A percentile compares a stretch with the other conserved stretches of the same genome.
These are phyloP conservation scores for Galaxias olidus DNA, from an alignment of 2,797 vertebrate species.

Conservation along the genomic window DNA sequence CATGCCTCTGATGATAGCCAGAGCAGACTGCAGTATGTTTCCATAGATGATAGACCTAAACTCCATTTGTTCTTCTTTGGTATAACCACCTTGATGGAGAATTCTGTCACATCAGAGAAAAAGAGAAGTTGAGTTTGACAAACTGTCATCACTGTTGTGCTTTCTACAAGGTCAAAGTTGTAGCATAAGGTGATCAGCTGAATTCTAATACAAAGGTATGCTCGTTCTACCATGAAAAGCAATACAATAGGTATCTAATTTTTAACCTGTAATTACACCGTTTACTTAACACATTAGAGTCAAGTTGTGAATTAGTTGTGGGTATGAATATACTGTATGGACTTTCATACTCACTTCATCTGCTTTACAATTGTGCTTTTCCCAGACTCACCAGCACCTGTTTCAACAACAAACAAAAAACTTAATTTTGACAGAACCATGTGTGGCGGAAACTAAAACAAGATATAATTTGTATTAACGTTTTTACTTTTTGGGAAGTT, in stretches of 20 bases:
- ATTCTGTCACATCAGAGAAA: conserved; percentile 75
- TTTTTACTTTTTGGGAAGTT: no score
- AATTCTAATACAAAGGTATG: no score
- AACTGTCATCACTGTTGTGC: background rate
- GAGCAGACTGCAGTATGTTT: conserved; percentile 93
- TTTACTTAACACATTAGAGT: no score
- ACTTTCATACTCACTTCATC: conserved; percentile 90
- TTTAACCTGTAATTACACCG: no score
- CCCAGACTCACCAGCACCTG: conserved; percentile 96
- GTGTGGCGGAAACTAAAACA: background rate
- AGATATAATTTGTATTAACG: no score
- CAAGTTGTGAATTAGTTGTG: no score
- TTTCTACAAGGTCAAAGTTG: no score
- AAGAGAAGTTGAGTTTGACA: background rate
- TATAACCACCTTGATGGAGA: conserved; percentile 96
- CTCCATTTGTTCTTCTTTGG: conserved; percentile 90
- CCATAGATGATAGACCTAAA: conserved; percentile 89
- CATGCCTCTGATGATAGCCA: conserved; percentile 96
- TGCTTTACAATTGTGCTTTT: conserved; percentile 99
- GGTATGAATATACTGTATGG: background rate
- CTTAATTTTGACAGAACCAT: conserved; percentile 3
- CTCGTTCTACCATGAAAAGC: no score
- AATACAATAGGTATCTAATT: no score
- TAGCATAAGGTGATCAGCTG: no score
- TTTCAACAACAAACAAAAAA: conserved; percentile 33